These are phyloP conservation scores for Ptilonorhynchus violaceus DNA, from an alignment of 2,113 vertebrate genomes.

Conservation along the genomic window DNA sequence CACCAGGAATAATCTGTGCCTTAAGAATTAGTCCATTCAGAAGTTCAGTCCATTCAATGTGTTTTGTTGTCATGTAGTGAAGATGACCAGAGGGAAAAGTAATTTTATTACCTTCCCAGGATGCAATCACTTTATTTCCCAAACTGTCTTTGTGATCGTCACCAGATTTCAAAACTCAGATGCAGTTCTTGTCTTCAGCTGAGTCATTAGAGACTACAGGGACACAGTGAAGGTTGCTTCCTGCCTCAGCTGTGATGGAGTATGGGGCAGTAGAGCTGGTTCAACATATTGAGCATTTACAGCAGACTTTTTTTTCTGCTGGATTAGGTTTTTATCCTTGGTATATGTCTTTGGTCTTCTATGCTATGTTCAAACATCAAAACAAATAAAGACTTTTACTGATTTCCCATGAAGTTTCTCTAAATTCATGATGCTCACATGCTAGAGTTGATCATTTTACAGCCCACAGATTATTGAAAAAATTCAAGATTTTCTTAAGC, in stretches of 20 bases:
- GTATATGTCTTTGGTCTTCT: background rate
- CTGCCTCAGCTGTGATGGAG: background rate
- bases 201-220: background rate
- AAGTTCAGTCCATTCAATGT: background rate
- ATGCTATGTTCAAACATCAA: background rate
- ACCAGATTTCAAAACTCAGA: background rate
- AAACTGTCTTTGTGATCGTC: background rate
- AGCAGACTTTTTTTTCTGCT: background rate
- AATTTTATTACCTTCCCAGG: background rate
- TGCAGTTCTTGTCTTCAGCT: background rate
- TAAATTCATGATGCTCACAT: background rate
- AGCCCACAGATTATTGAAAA: background rate
- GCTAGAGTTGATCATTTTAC: background rate
- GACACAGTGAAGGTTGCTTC: background rate
- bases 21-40: background rate
- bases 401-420: background rate
- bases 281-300: background rate
- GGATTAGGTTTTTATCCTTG: background rate
- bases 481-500: background rate
- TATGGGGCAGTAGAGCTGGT: background rate
- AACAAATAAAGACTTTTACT: background rate
- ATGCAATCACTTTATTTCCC: background rate
- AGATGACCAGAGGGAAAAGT: background rate
- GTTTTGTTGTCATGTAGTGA: background rate
- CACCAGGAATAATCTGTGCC: background rate